Percentiles rank a stretch among this genome's conserved stretches.
These are phyloP conservation scores for Athrips mouffetella DNA, from an alignment of 2,888 invertebrate genomes.

Conservation along the genomic window DNA sequence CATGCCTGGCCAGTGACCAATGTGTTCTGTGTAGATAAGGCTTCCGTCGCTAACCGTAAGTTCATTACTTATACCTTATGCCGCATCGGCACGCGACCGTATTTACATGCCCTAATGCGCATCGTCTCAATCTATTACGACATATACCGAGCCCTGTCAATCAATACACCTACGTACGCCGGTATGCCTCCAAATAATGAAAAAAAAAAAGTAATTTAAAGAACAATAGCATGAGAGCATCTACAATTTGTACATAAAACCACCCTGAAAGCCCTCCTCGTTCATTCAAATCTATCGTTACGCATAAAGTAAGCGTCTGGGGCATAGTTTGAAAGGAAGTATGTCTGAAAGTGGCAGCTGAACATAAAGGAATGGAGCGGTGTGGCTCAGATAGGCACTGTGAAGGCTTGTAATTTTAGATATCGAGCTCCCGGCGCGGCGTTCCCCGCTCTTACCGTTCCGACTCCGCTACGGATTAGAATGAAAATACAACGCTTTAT, in stretches of 20 bases:
- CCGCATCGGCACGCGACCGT: slow-evolving; percentile 61
- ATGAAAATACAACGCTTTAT: slow-evolving; percentile 74
- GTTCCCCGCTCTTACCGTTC: slow-evolving; percentile 53
- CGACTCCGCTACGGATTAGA: slow-evolving; percentile 62
- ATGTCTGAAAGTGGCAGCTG: slow-evolving; percentile 69
- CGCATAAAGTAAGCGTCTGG: slow-evolving; percentile 56
- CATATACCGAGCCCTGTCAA: slow-evolving; percentile 23
- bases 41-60: slow-evolving; percentile 41
- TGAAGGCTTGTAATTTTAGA: slow-evolving; percentile 74
- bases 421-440: slow-evolving; percentile 54
- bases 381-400: slow-evolving; percentile 67
- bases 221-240: slow-evolving; percentile 10
- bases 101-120: slow-evolving; percentile 38
- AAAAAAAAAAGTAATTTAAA: slow-evolving; percentile 10
- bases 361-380: slow-evolving; percentile 66
- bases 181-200: not conserved
- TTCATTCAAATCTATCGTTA: slow-evolving; percentile 50
- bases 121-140: slow-evolving; percentile 44
- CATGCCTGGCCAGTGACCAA: not conserved
- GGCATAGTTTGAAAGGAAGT: slow-evolving; percentile 62
- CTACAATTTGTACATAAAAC: slow-evolving; percentile 20
- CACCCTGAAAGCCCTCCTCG: slow-evolving; percentile 29
- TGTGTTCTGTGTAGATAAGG: slow-evolving; percentile 44
- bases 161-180: too few species aligned
- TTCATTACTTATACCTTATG: slow-evolving; percentile 43